These are phyloP conservation scores for Leptobrachium ailaonicum DNA, from an alignment of 2,113 vertebrate genomes.

Conservation along the genomic window DNA sequence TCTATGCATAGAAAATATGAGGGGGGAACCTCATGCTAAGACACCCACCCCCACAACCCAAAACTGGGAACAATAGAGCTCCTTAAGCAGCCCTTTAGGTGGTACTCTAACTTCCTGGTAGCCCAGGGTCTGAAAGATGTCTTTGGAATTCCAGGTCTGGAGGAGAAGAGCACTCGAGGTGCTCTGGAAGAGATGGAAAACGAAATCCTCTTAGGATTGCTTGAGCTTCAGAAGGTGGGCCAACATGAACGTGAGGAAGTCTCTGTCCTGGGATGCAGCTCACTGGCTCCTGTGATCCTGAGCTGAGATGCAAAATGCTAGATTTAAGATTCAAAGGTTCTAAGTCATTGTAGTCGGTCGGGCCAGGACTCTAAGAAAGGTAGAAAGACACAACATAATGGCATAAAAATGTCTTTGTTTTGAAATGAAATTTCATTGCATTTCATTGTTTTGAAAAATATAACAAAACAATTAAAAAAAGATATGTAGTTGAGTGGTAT, in stretches of 20 bases:
- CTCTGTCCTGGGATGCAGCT: slow-evolving; percentile 66
- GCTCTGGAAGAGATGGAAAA: slow-evolving; percentile 88
- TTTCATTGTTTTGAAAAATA: too few relatives aligned
- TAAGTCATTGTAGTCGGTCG: slow-evolving; percentile 54
- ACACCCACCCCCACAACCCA: slow-evolving; percentile 9
- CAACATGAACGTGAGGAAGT: slow-evolving; percentile 55
- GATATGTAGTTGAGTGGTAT: too few relatives aligned
- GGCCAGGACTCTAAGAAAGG: slow-evolving; percentile 69
- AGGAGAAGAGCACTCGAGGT: slow-evolving; percentile 69
- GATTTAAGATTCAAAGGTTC: slow-evolving; percentile 70
- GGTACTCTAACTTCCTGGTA: slow-evolving; percentile 77
- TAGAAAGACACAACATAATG: slow-evolving; percentile 32
- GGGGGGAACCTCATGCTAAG: slow-evolving; percentile 2
- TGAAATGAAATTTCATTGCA: too few relatives aligned
- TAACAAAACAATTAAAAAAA: too few relatives aligned
- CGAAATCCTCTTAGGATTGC: slow-evolving; percentile 69
- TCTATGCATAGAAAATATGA: slow-evolving; percentile 38
- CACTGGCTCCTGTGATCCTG: slow-evolving; percentile 67
- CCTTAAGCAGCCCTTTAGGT: neutral
- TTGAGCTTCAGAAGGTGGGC: slow-evolving; percentile 51
- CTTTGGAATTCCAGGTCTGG: slow-evolving; percentile 78
- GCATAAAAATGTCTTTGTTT: neutral
- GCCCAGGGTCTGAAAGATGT: slow-evolving; percentile 83
- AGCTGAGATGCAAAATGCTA: slow-evolving; percentile 66
- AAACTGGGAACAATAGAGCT: neutral